Evolutionary conservation across 1,140 invertebrate genomes (phyloP).

Genomic region (Atta colombica): DNA sequence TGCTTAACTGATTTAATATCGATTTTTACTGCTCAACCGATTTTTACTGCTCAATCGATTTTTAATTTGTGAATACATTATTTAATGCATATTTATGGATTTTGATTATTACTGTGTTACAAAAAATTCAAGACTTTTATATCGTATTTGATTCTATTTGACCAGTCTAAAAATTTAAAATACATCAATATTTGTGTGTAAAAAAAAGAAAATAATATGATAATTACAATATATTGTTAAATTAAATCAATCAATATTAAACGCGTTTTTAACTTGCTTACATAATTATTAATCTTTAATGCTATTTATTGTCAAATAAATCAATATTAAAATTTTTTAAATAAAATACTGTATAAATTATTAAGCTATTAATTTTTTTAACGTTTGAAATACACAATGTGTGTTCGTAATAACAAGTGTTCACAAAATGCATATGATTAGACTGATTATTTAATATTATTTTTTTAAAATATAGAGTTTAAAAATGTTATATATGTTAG

Average conservation of each 20-base stretch:
- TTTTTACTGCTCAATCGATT: neutral
- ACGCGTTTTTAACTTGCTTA: neutral
- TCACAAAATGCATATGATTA: neutral
- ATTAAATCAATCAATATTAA: neutral
- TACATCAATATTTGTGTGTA: neutral
- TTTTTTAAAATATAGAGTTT: no score
- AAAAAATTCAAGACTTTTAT: constrained; percentile 2
- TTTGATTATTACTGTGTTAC: neutral
- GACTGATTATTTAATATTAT: neutral
- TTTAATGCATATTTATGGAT: neutral
- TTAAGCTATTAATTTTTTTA: neutral
- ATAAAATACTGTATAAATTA: neutral
- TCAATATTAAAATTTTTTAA: neutral
- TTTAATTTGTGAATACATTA: neutral
- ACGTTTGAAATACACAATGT: neutral
- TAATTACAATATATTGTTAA: neutral
- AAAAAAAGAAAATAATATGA: neutral
- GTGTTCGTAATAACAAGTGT: neutral
- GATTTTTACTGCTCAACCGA: neutral
- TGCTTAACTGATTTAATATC: neutral
- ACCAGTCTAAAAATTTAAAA: neutral
- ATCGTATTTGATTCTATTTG: neutral
- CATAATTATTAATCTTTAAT: neutral
- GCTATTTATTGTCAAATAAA: neutral
- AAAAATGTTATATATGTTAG: neutral